These are phyloP conservation scores for Xylota sylvarum DNA, from an alignment of 2,888 invertebrate genomes.

Conservation along the genomic window DNA sequence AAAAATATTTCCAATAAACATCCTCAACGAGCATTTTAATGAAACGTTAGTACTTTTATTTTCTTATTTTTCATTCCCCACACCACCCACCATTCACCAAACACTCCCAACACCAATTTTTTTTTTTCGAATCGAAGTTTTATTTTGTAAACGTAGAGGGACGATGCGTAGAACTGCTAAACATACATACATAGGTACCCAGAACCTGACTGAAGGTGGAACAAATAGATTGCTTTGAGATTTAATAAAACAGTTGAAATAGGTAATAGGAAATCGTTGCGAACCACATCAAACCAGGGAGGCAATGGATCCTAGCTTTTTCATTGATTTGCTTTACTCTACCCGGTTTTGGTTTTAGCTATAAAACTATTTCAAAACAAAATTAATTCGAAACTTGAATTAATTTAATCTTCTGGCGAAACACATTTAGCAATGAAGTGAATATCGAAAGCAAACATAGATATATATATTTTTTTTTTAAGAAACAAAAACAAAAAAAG, in stretches of 20 bases:
- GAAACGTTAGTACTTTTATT: slow-evolving; percentile 50
- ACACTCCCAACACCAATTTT: background rate
- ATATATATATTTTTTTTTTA: background rate
- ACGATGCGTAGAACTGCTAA: slow-evolving; percentile 32
- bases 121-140: slow-evolving; percentile 10
- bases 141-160: slow-evolving; percentile 21
- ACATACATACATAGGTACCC: slow-evolving; percentile 38
- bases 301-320: background rate
- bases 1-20: slow-evolving; percentile 73
- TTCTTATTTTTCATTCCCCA: slow-evolving; percentile 40
- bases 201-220: slow-evolving; percentile 52
- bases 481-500: background rate
- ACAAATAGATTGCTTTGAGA: slow-evolving; percentile 65
- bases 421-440: background rate
- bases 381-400: slow-evolving; percentile 54
- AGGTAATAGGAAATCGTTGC: background rate
- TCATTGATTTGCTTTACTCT: background rate
- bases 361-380: slow-evolving; percentile 54
- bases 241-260: slow-evolving; percentile 58
- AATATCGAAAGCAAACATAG: slow-evolving; percentile 16
- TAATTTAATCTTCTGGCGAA: slow-evolving; percentile 25
- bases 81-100: background rate
- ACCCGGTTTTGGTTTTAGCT: background rate
- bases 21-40: slow-evolving; percentile 69
- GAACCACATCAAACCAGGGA: background rate